phyloP scores from a whole-genome alignment of 1,140 invertebrate species.

The Solenopsis fugax region DNA sequence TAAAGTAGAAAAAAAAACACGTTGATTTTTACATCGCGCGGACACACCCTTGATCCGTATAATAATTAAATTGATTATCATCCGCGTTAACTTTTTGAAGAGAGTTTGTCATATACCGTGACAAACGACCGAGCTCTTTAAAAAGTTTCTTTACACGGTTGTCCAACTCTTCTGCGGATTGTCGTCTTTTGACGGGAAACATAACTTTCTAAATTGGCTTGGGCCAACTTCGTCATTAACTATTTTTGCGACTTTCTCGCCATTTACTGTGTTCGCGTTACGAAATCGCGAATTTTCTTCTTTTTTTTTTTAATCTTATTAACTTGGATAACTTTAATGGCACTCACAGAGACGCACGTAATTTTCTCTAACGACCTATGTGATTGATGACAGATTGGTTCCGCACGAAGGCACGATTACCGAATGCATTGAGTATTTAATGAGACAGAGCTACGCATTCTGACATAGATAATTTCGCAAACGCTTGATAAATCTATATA shows the following conservation, averaged over 20 bases:
- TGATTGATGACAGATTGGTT: slow-evolving; percentile 23
- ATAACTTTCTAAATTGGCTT: slow-evolving; percentile 52
- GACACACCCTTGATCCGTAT: not conserved
- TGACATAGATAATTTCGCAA: slow-evolving; percentile 46
- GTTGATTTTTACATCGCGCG: not conserved
- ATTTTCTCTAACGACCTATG: slow-evolving; percentile 4
- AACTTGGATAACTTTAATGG: slow-evolving; percentile 12
- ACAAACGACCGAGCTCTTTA: slow-evolving; percentile 51
- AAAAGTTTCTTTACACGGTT: slow-evolving; percentile 55
- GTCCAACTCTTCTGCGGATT: slow-evolving; percentile 54
- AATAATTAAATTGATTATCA: slow-evolving; percentile 53
- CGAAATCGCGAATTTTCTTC: slow-evolving; percentile 3
- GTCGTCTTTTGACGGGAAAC: slow-evolving; percentile 50
- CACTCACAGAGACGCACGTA: slow-evolving; percentile 13
- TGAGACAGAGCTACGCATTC: not conserved
- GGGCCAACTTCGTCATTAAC: slow-evolving; percentile 55
- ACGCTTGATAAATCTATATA: slow-evolving; percentile 54
- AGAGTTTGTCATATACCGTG: slow-evolving; percentile 44
- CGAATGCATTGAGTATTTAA: slow-evolving; percentile 35
- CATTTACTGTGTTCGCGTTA: slow-evolving; percentile 16
- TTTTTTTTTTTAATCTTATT: not conserved
- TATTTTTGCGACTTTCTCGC: slow-evolving; percentile 52
- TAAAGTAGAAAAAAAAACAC: not conserved
- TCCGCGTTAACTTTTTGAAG: slow-evolving; percentile 12
- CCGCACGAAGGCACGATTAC: not conserved